phyloP scores from a whole-genome alignment of 2,797 vertebrate genomes.

The Oryzias sinensis region DNA sequence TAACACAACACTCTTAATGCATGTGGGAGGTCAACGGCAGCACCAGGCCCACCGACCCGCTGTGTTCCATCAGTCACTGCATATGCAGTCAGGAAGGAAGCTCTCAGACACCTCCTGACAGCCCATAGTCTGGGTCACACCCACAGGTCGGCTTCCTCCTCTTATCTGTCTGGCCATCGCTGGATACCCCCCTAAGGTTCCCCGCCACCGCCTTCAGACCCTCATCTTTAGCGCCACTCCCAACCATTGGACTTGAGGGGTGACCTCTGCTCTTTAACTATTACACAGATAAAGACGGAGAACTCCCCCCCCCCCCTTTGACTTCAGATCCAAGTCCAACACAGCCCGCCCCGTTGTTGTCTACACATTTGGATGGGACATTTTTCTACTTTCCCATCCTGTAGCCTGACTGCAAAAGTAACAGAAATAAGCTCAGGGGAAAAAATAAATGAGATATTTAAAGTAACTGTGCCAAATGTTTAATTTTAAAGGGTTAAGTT shows the following conservation, averaged over 20 bases:
- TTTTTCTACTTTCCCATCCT: too few relatives aligned
- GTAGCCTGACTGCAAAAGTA: too few relatives aligned
- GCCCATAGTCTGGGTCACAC: slow-evolving; percentile 5
- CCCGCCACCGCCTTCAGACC: slow-evolving; percentile 8
- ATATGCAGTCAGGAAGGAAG: slow-evolving; percentile 38
- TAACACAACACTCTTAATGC: slow-evolving; percentile 24
- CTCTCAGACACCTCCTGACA: slow-evolving; percentile 16
- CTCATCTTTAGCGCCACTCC: slow-evolving; percentile 12
- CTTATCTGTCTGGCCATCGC: slow-evolving; percentile 53
- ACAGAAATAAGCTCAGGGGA: too few relatives aligned
- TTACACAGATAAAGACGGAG: slow-evolving; percentile 37
- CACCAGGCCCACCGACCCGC: slow-evolving; percentile 1
- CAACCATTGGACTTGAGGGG: slow-evolving; percentile 53
- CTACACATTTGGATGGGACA: too few relatives aligned
- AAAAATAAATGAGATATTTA: too few relatives aligned
- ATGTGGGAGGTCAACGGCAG: not conserved
- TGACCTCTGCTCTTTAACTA: slow-evolving; percentile 27
- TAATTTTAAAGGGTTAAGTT: too few relatives aligned
- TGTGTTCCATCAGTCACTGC: slow-evolving; percentile 39
- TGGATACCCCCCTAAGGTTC: slow-evolving; percentile 31
- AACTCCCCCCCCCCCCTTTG: slow-evolving; percentile 32
- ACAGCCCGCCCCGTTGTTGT: too few relatives aligned
- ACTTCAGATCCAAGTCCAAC: slow-evolving; percentile 55
- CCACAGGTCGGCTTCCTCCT: slow-evolving; percentile 1
- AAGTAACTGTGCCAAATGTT: too few relatives aligned